Percentiles rank a stretch among this genome's conserved stretches.
Evolutionary conservation across 2,797 vertebrate species (phyloP).

Genomic region (Sphenopsis melanotis): DNA sequence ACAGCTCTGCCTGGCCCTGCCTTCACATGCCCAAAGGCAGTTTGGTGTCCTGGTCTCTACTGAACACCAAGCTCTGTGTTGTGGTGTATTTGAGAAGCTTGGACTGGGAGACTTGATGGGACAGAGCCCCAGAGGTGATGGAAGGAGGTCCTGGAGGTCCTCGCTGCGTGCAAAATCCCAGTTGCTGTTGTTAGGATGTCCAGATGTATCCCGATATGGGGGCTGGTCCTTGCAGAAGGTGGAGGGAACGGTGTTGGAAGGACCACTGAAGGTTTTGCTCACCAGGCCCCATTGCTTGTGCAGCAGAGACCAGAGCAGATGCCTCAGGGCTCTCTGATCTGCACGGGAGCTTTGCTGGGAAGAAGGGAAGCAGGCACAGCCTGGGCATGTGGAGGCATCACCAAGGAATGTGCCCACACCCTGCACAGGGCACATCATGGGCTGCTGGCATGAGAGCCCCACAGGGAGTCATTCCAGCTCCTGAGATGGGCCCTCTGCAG

Average conservation of each 20-base stretch:
- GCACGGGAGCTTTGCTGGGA: not conserved
- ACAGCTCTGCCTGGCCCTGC: accelerated
- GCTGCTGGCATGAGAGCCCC: not conserved
- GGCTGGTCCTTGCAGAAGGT: not conserved
- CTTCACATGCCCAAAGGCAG: accelerated
- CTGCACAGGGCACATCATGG: not conserved
- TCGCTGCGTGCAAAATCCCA: accelerated
- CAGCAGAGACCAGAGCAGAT: not conserved
- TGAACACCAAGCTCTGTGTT: accelerated
- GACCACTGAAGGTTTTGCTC: not conserved
- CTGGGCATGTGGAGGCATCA: not conserved
- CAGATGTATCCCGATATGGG: accelerated
- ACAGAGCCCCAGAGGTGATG: not conserved
- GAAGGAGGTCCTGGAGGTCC: not conserved
- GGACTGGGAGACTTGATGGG: not conserved
- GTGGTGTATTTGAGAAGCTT: not conserved
- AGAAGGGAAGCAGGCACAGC: not conserved
- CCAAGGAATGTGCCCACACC: constrained; percentile 14
- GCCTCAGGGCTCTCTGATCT: not conserved
- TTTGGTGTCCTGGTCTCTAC: not conserved
- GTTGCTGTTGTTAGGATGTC: not conserved
- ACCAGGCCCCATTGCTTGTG: not conserved
- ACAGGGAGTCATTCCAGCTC: not conserved
- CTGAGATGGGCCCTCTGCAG: not conserved
- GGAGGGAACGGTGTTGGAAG: not conserved